phyloP scores from a whole-genome alignment of 2,888 invertebrate genomes.

The Nemoura dubitans region DNA sequence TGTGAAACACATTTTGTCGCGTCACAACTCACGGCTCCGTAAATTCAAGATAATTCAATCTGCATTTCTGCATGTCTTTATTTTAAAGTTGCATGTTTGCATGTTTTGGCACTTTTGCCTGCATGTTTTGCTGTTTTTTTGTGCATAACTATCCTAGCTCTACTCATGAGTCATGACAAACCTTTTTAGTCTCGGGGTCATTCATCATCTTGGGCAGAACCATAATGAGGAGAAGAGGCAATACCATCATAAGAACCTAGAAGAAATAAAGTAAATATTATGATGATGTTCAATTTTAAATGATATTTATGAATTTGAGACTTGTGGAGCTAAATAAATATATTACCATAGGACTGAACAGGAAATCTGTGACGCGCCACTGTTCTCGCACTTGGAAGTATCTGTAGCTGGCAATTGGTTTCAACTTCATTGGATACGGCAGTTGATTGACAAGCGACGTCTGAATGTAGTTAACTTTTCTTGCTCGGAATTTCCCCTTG shows the following conservation, averaged over 20 bases:
- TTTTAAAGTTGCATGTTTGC: too few species aligned
- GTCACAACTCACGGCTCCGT: too few species aligned
- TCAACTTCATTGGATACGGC: constrained; percentile 91
- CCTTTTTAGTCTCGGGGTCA: constrained; percentile 95
- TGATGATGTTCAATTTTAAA: neutral
- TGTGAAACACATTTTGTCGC: too few species aligned
- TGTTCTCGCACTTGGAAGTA: constrained; percentile 96
- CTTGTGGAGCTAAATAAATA: too few species aligned
- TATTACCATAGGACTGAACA: constrained; percentile 92
- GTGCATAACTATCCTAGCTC: too few species aligned
- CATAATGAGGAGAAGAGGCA: constrained; percentile 90
- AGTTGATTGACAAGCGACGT: constrained; percentile 90
- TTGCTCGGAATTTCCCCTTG: constrained; percentile 94
- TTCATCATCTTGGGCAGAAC: constrained; percentile 96
- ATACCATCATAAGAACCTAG: constrained; percentile 92
- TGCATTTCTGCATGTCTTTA: too few species aligned
- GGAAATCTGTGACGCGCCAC: constrained; percentile 95
- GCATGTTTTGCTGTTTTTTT: too few species aligned
- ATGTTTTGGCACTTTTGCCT: too few species aligned
- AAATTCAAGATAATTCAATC: too few species aligned
- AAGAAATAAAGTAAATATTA: constrained; percentile 50
- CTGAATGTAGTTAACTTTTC: constrained; percentile 94
- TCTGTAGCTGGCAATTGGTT: constrained; percentile 79
- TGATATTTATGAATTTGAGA: too few species aligned
- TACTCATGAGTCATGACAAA: too few species aligned